A percentile compares a stretch with the other conserved stretches of the same genome.
Conservation (phyloP, 2,113 vertebrate species). For the human (Homo sapiens) region GRCh38 chr13:48951501-48952000, state of each 20-base stretch:
- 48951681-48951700: not conserved
- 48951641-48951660: not conserved
- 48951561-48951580: not conserved
- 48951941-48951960: not conserved
- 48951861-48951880: conserved; percentile 8
- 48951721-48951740: not conserved
- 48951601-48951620: conserved; percentile 6
- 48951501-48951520: not conserved
- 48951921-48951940: conserved; percentile 17
- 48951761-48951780: not conserved
- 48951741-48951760: not conserved
- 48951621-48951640: not conserved
- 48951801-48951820: not conserved
- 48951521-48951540: not conserved
- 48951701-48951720: not conserved
- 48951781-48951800: not conserved
- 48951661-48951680: conserved; percentile 12
- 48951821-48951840: not conserved
- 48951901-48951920: not conserved
- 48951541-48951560: not conserved
- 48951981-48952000: not conserved
- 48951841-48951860: conserved; percentile 29
- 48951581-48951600: not conserved
- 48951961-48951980: not conserved
- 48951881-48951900: conserved; percentile 10